phyloP scores from a whole-genome alignment of 2,888 invertebrate species.

The Marronus borbonicus region DNA sequence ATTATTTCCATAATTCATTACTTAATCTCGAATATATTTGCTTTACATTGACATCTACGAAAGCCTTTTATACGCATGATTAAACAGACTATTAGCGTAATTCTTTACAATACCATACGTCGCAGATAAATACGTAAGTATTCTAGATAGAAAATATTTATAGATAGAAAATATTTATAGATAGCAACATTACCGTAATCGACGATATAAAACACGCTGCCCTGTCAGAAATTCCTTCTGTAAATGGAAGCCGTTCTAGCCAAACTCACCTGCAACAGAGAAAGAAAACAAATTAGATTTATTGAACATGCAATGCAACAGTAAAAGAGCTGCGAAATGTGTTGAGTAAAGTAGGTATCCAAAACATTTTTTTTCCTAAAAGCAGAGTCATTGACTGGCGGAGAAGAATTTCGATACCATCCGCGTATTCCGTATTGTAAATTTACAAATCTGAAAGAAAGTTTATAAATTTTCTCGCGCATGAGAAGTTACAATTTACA shows the following conservation, averaged over 20 bases:
- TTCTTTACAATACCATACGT: background rate
- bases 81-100: background rate
- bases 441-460: conserved; percentile 12
- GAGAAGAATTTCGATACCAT: background rate
- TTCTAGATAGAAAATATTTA: too few species aligned
- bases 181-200: conserved; percentile 8
- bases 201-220: background rate
- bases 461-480: conserved; percentile 18
- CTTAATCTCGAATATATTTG: conserved; percentile 9
- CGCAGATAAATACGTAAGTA: background rate
- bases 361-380: background rate
- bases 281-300: conserved; percentile 13
- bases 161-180: too few species aligned
- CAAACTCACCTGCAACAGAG: conserved; percentile 23
- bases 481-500: conserved; percentile 17
- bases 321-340: background rate
- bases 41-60: background rate
- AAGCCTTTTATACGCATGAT: conserved; percentile 7
- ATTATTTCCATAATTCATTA: conserved; percentile 10
- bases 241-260: background rate
- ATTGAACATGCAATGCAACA: background rate
- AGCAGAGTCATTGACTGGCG: background rate
- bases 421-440: conserved; percentile 9
- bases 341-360: background rate
- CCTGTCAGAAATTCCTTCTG: background rate